Percentiles rank a stretch among this genome's conserved stretches.
Conservation (phyloP, 2,888 invertebrate genomes). For the Cetonia aurata region DNA sequence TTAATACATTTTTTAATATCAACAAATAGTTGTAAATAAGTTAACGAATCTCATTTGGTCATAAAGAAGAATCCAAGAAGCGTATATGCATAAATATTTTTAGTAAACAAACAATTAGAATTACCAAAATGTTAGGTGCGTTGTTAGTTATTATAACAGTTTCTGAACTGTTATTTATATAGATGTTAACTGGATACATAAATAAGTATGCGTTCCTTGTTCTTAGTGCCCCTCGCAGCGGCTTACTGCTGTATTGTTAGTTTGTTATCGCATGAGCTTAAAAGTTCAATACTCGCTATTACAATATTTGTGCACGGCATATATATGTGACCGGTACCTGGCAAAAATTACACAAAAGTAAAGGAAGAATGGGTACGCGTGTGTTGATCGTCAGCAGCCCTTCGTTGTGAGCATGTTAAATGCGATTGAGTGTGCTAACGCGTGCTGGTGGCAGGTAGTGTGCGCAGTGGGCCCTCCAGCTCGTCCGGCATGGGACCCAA, state of each 20-base stretch:
- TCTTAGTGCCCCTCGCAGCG: background rate
- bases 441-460: slow-evolving; percentile 66
- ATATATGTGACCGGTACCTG: slow-evolving; percentile 10
- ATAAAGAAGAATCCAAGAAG: too few species aligned
- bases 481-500: slow-evolving; percentile 58
- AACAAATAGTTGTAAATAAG: too few species aligned
- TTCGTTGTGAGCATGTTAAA: slow-evolving; percentile 34
- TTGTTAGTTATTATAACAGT: too few species aligned
- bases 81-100: too few species aligned
- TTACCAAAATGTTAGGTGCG: too few species aligned
- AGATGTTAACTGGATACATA: too few species aligned
- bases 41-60: too few species aligned
- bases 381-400: slow-evolving; percentile 14
- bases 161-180: too few species aligned
- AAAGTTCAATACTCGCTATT: background rate
- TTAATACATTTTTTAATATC: too few species aligned
- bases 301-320: slow-evolving; percentile 26
- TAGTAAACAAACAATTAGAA: too few species aligned
- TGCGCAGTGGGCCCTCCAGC: slow-evolving; percentile 62
- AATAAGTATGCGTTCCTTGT: too few species aligned
- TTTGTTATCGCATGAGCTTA: slow-evolving; percentile 28
- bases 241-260: slow-evolving; percentile 20
- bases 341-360: slow-evolving; percentile 33
- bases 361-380: slow-evolving; percentile 20
- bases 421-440: slow-evolving; percentile 57